Evolutionary conservation across 2,888 invertebrate genomes (phyloP).

Genomic region (Stramonita haemastoma): DNA sequence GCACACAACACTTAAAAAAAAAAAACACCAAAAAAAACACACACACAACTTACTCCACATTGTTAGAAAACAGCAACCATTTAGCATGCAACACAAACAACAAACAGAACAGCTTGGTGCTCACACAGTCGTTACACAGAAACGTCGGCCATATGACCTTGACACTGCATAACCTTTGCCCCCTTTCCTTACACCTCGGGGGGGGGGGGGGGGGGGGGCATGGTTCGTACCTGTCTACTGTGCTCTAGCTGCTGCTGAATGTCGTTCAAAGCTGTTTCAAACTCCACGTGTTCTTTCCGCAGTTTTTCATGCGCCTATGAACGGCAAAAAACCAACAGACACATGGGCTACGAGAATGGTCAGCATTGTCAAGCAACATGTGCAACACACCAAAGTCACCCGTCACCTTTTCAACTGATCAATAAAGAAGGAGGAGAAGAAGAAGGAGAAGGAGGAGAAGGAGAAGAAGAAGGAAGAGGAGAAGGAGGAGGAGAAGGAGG

Average conservation of each 20-base stretch:
- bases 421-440: neutral
- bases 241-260: conserved; percentile 65
- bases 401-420: neutral
- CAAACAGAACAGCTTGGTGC: neutral
- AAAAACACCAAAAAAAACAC: neutral
- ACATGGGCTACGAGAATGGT: neutral
- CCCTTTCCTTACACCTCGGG: neutral
- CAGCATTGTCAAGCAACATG: neutral
- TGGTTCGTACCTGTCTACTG: conserved; percentile 60
- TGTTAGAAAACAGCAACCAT: neutral
- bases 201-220: too few species aligned
- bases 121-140: neutral
- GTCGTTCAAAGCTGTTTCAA: conserved; percentile 63
- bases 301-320: conserved; percentile 62
- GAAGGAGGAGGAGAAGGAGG: too few species aligned
- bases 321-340: conserved; percentile 28
- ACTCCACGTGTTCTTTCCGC: conserved; percentile 58
- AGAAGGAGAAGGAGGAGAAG: neutral
- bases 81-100: neutral
- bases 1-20: neutral
- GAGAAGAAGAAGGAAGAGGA: neutral
- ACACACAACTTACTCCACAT: neutral
- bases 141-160: neutral
- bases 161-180: neutral
- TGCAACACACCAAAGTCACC: neutral